These are phyloP conservation scores for Dione vanillae DNA, from an alignment of 2,888 invertebrate species.

Conservation along the genomic window DNA sequence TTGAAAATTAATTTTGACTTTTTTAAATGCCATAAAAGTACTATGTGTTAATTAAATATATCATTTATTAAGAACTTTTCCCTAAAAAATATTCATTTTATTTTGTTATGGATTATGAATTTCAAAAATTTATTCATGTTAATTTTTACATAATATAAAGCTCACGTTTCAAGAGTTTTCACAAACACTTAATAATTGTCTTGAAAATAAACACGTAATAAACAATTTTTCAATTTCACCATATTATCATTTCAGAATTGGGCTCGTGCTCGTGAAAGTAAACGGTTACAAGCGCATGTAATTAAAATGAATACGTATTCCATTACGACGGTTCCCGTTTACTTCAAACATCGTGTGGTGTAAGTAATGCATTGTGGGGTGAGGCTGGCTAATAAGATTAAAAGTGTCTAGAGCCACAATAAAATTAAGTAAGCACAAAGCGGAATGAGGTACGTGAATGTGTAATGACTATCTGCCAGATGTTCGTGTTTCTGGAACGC, in stretches of 20 bases:
- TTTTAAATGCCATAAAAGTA: too few species aligned
- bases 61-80: too few species aligned
- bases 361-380: constrained; percentile 42
- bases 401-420: constrained; percentile 40
- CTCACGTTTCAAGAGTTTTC: neutral
- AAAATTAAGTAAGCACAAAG: constrained; percentile 42
- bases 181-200: neutral
- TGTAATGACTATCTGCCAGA: constrained; percentile 42
- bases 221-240: constrained; percentile 14
- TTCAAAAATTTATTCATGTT: too few species aligned
- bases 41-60: too few species aligned
- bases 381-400: constrained; percentile 44
- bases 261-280: constrained; percentile 2
- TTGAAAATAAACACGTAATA: constrained; percentile 9
- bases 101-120: too few species aligned
- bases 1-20: too few species aligned
- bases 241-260: constrained; percentile 20
- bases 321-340: constrained; percentile 22
- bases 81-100: too few species aligned
- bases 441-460: constrained; percentile 37
- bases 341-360: constrained; percentile 41
- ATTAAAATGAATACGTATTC: constrained; percentile 27
- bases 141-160: neutral
- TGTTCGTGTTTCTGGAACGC: constrained; percentile 34
- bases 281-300: constrained; percentile 17